Percentiles rank a stretch among this genome's conserved stretches.
phyloP scores from a whole-genome alignment of 2,797 vertebrate genomes.

The Diceros bicornis region DNA sequence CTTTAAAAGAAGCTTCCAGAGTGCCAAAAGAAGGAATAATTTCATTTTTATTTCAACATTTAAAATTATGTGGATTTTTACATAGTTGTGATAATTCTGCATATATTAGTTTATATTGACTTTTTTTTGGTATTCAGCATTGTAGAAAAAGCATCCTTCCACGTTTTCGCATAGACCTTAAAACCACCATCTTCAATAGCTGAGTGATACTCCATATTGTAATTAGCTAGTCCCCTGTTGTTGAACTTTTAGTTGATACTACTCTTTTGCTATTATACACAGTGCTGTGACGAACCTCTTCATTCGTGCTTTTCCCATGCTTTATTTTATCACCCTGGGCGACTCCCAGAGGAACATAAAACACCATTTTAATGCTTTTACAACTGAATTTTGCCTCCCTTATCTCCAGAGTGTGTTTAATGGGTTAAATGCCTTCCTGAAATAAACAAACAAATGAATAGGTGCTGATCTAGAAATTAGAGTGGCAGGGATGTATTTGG shows the following conservation, averaged over 20 bases:
- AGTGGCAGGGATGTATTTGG: background rate
- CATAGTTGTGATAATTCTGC: slow-evolving; percentile 1
- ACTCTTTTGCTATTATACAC: background rate
- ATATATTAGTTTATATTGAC: background rate
- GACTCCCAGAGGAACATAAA: background rate
- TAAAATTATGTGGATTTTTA: background rate
- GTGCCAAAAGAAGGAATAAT: background rate
- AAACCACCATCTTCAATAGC: background rate
- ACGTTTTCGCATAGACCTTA: background rate
- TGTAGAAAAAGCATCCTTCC: background rate
- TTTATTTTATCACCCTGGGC: background rate
- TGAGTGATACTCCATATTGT: background rate
- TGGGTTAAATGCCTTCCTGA: slow-evolving; percentile 30
- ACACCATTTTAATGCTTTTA: background rate
- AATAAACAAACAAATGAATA: slow-evolving; percentile 25
- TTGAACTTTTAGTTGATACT: background rate
- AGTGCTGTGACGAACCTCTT: background rate
- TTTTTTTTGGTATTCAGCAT: background rate
- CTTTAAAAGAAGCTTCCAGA: slow-evolving; percentile 7
- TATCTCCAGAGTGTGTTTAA: slow-evolving; percentile 11
- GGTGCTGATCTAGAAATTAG: slow-evolving; percentile 31
- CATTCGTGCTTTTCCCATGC: background rate
- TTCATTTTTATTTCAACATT: slow-evolving; percentile 17
- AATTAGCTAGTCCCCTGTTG: background rate
- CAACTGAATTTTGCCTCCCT: slow-evolving; percentile 4